Evolutionary conservation across 2,113 vertebrate species (phyloP).

Genomic region (Trematocara stigmaticum): DNA sequence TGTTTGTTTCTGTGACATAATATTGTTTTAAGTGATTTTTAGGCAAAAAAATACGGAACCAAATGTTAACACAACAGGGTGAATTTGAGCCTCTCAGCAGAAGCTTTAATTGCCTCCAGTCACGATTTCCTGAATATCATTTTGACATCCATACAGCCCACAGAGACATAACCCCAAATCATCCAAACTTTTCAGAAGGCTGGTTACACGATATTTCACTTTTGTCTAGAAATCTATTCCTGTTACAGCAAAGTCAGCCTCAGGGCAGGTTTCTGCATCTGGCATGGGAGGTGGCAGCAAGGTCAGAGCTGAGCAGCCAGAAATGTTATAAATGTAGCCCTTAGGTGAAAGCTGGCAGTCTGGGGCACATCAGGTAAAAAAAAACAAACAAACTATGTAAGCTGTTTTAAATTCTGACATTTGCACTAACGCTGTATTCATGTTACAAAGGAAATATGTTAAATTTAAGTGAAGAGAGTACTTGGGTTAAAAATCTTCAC

Average conservation of each 20-base stretch:
- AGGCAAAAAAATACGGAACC: not conserved
- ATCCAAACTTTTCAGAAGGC: not conserved
- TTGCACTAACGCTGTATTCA: not conserved
- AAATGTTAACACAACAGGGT: not conserved
- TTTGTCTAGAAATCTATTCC: not conserved
- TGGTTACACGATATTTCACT: not conserved
- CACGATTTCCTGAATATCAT: not conserved
- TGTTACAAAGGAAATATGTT: not conserved
- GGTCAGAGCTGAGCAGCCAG: not conserved
- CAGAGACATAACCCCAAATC: not conserved
- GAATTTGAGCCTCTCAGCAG: not conserved
- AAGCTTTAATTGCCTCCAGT: not conserved
- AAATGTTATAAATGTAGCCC: conserved; percentile 3
- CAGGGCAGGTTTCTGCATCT: not conserved
- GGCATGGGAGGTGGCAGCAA: not conserved
- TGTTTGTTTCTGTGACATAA: not conserved
- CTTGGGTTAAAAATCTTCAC: not conserved
- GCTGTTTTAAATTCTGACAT: not conserved
- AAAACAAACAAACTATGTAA: not conserved
- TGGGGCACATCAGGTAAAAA: not conserved
- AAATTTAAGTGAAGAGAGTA: not conserved
- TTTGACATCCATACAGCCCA: not conserved
- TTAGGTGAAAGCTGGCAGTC: conserved; percentile 2
- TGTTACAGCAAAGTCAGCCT: not conserved
- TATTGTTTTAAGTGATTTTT: not conserved